These are phyloP conservation scores for Petrocephalus zakoni DNA, from an alignment of 2,113 vertebrate genomes.

Conservation along the genomic window DNA sequence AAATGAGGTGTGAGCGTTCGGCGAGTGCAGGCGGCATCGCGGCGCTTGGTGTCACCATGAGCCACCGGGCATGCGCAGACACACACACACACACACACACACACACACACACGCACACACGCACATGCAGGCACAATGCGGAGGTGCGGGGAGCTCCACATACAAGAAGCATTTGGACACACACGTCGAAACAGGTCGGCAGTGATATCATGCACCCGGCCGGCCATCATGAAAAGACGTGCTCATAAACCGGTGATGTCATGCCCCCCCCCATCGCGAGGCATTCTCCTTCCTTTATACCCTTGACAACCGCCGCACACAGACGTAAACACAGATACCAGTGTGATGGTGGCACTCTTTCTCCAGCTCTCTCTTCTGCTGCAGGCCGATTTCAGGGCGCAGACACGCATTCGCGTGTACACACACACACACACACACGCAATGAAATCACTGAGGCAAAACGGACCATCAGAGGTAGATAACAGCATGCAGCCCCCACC, in stretches of 20 bases:
- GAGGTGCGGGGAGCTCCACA: neutral
- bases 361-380: slow-evolving; percentile 32
- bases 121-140: neutral
- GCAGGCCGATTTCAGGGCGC: slow-evolving; percentile 20
- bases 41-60: neutral
- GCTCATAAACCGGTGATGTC: neutral
- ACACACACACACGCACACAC: neutral
- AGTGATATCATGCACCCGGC: neutral
- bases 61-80: neutral
- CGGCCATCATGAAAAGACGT: neutral
- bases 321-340: slow-evolving; percentile 36
- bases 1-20: neutral
- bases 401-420: neutral
- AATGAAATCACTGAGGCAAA: neutral
- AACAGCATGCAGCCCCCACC: slow-evolving; percentile 25
- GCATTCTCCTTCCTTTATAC: neutral
- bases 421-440: neutral
- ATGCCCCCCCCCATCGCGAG: neutral
- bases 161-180: neutral
- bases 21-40: neutral
- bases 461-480: slow-evolving; percentile 34
- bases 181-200: neutral
- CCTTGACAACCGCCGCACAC: slow-evolving; percentile 15
- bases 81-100: neutral
- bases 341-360: slow-evolving; percentile 41